These are phyloP conservation scores for Dryobota labecula DNA, from an alignment of 2,888 invertebrate species.

Conservation along the genomic window DNA sequence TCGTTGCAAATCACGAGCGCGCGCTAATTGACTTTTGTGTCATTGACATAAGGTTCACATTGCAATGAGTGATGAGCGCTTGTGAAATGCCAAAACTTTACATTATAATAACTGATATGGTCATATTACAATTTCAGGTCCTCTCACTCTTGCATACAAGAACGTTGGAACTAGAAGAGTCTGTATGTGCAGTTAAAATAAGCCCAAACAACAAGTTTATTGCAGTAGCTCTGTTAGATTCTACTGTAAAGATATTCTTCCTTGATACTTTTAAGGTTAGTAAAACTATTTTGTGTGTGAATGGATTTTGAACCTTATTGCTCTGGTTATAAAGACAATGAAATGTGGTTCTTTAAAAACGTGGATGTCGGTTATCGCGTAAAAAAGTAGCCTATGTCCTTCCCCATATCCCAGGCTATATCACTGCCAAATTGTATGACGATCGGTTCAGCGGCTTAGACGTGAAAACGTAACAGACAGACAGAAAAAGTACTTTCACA, in stretches of 20 bases:
- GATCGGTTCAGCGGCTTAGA: too few species aligned
- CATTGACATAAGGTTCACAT: background rate
- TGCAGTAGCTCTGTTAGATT: constrained; percentile 97
- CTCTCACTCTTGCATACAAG: constrained; percentile 94
- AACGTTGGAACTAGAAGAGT: constrained; percentile 96
- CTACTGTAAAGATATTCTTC: constrained; percentile 98
- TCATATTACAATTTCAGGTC: constrained; percentile 83
- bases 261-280: constrained; percentile 97
- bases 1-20: background rate
- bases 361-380: too few species aligned
- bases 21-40: background rate
- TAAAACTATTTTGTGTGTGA: background rate
- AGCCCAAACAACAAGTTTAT: constrained; percentile 96
- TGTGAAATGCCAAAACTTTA: background rate
- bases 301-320: background rate
- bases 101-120: background rate
- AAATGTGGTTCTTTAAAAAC: background rate
- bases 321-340: background rate
- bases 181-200: constrained; percentile 95
- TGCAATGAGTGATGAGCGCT: background rate
- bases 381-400: too few species aligned
- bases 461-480: too few species aligned
- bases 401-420: too few species aligned
- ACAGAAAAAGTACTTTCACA: too few species aligned
- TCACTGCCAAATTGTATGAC: too few species aligned